Base-by-base conservation (phyloP, 1,140 invertebrate genomes). In the Drosophila sulfurigaster region DNA sequence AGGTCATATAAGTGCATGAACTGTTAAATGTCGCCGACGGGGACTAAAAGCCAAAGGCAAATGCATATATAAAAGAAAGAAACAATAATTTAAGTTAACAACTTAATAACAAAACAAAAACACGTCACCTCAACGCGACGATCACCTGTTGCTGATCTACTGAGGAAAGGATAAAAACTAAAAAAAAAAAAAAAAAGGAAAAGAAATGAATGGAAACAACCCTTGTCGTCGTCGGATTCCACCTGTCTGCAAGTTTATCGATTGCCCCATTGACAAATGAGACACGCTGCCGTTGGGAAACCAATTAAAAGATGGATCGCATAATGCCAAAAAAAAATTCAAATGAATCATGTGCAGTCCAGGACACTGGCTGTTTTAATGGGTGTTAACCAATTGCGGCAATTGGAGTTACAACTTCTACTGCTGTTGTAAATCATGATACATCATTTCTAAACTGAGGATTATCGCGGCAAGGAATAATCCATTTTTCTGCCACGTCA, bases 181-280 rank as follows among this genome's bases (percentile, higher is more conserved):
- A n/a, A 41, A 54, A 8, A n/a, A 5, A 32, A 8, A 52, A 11
- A 25, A 5, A 11, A 25, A 25, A 25, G 20, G 3, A 25, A 25
- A 25, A 25, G 20, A 25, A 25, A 25, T 25, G 20, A 25, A 25
- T 25, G 57, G 16, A 54, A 65, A 45, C 49, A 56, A 54, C 67
- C 46, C 67, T 60, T 15, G 13, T 51, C 15, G 13, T 51, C n/a
- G 79, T 73, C 48, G 75, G 64, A 88, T 88, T 88, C 72, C 85
- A 88, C 85, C 85, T 88, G 85, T 88, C 80, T 46, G 75, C 86
- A 56, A 81, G 83, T 90, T 88, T 89, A 90, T 90, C 79, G 85
- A 90, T 88, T 79, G 86, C 78, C 72, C 78, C 78, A 82, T 82
- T 91, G 87, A 91, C 87, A 91, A 91, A 91, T 91, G 87, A 91